These are phyloP conservation scores for Pangasianodon hypophthalmus DNA, from an alignment of 2,113 vertebrate genomes.

Conservation along the genomic window DNA sequence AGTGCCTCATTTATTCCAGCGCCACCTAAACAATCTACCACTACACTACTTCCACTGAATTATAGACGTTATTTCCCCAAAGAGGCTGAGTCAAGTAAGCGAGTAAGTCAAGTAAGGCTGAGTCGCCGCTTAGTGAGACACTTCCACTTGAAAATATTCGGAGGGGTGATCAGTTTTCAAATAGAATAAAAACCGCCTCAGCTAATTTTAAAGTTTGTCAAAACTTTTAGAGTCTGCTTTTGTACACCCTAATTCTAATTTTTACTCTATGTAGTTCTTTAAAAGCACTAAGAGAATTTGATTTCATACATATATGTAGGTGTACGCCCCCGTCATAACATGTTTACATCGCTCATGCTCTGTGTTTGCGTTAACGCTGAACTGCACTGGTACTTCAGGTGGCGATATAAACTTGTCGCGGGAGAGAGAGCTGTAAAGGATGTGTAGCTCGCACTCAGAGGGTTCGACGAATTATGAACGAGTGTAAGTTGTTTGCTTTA, in stretches of 20 bases:
- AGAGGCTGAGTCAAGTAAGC: too few relatives aligned
- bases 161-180: background rate
- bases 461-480: background rate
- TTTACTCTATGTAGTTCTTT: background rate
- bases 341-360: background rate
- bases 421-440: fast-evolving
- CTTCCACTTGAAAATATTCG: background rate
- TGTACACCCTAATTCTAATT: fast-evolving
- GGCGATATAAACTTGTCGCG: background rate
- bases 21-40: too few relatives aligned
- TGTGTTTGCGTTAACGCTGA: background rate
- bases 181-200: background rate
- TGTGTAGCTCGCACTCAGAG: background rate
- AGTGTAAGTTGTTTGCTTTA: background rate
- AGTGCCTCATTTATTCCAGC: too few relatives aligned
- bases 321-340: background rate
- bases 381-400: too few relatives aligned
- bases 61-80: too few relatives aligned
- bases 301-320: background rate
- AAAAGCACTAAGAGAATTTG: background rate
- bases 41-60: too few relatives aligned
- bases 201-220: background rate
- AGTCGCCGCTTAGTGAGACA: too few relatives aligned
- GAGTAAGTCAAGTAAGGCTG: too few relatives aligned
- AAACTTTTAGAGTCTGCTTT: background rate